phyloP scores from a whole-genome alignment of 2,113 vertebrate species.

The Gopherus evgoodei region DNA sequence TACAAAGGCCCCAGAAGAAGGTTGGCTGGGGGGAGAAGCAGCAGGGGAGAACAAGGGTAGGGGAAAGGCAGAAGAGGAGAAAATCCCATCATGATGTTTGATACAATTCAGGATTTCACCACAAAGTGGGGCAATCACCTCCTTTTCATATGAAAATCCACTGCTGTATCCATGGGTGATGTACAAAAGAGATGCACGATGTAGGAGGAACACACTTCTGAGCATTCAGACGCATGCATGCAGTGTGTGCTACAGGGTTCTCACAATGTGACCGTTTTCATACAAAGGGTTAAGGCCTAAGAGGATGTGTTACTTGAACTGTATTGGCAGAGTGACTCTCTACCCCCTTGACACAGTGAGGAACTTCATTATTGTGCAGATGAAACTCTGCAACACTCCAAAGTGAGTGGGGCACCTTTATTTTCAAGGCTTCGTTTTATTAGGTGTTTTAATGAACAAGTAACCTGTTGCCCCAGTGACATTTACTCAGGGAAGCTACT shows the following conservation, averaged over 20 bases:
- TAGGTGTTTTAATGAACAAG: conserved; percentile 43
- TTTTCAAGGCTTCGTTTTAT: conserved; percentile 32
- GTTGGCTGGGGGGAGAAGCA: neutral
- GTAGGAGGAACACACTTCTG: neutral
- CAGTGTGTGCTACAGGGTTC: fast-evolving
- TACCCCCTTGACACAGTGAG: neutral
- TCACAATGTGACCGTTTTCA: neutral
- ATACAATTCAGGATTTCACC: neutral
- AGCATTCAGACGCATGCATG: neutral
- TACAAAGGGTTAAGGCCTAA: neutral
- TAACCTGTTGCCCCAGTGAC: conserved; percentile 29
- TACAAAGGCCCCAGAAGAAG: neutral
- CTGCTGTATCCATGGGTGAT: neutral
- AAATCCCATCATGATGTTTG: neutral
- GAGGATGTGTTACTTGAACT: neutral
- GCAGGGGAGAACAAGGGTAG: neutral
- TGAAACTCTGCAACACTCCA: neutral
- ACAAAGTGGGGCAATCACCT: neutral
- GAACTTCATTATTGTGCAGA: neutral
- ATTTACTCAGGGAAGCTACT: conserved; percentile 46
- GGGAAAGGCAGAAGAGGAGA: neutral
- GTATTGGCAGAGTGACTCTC: neutral
- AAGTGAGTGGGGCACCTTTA: fast-evolving
- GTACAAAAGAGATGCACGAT: neutral
- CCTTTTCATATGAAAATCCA: conserved; percentile 1